These are phyloP conservation scores for Hipposideros armiger DNA, from an alignment of 2,113 vertebrate genomes.

Conservation along the genomic window DNA sequence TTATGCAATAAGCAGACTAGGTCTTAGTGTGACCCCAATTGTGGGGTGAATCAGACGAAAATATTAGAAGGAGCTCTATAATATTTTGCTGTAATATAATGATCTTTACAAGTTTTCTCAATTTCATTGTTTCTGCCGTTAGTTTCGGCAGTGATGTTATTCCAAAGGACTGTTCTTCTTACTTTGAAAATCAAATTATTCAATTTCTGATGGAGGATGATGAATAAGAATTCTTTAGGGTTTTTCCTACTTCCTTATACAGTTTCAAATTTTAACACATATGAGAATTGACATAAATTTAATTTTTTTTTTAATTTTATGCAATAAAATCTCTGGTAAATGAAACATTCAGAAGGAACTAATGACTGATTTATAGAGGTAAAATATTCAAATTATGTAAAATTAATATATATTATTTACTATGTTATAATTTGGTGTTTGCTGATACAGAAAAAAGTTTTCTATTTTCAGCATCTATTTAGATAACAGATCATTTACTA, in stretches of 20 bases:
- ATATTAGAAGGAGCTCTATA: accelerated
- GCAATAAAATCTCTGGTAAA: neutral
- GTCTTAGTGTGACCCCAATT: neutral
- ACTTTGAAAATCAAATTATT: neutral
- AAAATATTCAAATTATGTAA: neutral
- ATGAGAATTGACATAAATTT: neutral
- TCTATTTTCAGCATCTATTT: neutral
- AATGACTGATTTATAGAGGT: neutral
- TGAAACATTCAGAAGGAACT: neutral
- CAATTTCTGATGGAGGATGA: neutral
- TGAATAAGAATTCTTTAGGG: neutral
- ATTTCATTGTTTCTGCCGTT: neutral
- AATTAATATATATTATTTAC: neutral
- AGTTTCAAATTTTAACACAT: neutral
- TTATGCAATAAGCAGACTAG: neutral
- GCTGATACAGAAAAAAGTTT: neutral
- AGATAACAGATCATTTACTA: neutral
- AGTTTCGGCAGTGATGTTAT: neutral
- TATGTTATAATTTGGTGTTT: neutral
- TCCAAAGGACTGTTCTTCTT: neutral
- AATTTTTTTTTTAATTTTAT: neutral
- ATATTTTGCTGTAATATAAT: neutral
- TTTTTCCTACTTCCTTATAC: neutral
- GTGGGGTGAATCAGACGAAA: neutral
- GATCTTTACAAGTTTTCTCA: neutral